Evolutionary conservation across 2,888 invertebrate species (phyloP).

Genomic region (Parascotia fuliginaria): DNA sequence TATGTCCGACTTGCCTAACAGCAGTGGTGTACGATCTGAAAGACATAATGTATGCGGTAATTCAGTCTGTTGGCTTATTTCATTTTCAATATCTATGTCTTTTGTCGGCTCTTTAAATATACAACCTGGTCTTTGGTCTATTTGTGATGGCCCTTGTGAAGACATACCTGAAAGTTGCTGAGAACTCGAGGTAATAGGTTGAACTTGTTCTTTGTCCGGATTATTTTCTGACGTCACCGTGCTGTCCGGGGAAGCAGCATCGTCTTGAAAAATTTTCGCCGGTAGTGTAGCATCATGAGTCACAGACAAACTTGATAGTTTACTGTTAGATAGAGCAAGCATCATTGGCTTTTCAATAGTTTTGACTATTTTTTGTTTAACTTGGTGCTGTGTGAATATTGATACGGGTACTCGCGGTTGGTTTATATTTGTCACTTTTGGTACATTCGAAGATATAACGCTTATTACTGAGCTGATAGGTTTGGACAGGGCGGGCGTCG

Average conservation of each 20-base stretch:
- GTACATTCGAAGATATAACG: slow-evolving; percentile 77
- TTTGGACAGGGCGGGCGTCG: slow-evolving; percentile 69
- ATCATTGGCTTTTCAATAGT: slow-evolving; percentile 82
- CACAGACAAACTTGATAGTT: slow-evolving; percentile 85
- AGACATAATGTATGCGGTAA: slow-evolving; percentile 74
- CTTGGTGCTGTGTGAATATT: slow-evolving; percentile 77
- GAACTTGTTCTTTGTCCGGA: slow-evolving; percentile 52
- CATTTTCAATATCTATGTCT: slow-evolving; percentile 80
- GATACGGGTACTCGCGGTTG: slow-evolving; percentile 71
- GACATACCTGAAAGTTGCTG: slow-evolving; percentile 54
- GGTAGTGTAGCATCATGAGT: slow-evolving; percentile 87
- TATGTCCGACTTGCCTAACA: slow-evolving; percentile 78
- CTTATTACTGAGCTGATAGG: slow-evolving; percentile 80
- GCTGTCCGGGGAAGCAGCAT: slow-evolving; percentile 87
- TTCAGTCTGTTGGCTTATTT: slow-evolving; percentile 82
- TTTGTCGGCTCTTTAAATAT: slow-evolving; percentile 61
- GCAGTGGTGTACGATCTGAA: slow-evolving; percentile 71
- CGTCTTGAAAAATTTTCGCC: slow-evolving; percentile 89
- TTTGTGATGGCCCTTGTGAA: slow-evolving; percentile 49
- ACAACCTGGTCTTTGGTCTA: slow-evolving; percentile 55
- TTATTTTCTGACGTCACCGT: slow-evolving; percentile 64
- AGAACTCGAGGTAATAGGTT: slow-evolving; percentile 44
- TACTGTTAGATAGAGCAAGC: slow-evolving; percentile 80
- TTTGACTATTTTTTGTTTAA: slow-evolving; percentile 82
- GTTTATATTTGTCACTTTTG: slow-evolving; percentile 69